Evolutionary conservation across 2,113 vertebrate species (phyloP), one percentile per base, ranked within the genome.

Genomic region (Sapajus apella): DNA sequence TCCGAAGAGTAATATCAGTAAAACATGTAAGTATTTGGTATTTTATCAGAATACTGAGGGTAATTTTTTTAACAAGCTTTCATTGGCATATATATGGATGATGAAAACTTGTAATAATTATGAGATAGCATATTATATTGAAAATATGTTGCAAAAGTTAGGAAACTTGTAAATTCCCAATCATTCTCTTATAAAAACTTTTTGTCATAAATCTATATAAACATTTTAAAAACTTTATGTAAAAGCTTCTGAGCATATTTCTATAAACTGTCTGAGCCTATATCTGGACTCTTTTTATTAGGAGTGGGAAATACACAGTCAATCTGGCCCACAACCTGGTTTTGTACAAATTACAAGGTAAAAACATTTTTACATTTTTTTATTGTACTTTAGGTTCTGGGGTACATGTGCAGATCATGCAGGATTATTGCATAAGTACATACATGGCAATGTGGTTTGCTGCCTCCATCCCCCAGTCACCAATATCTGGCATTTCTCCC

Each of bases 171-270:
- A 84, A 8, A 80, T 96, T 35, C 8, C 3, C 89, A 16, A 73
- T 94, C 27, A 50, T 18, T 93, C 47, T 92, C 35, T 35, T 70
- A 25, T 77, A 96, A 97, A 93, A 91, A 97, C 83, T 16, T 96
- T 72, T 14, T 43, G 27, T 96, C 86, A 50, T 30, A 90, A 66
- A 37, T 92, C 70, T 56, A 90, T 50, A 79, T 1, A 88, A 40
- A 30, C 43, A 91, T 73, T 87, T n/a, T 27, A 5, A 61, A 27
- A 61, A 1, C 58, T 61, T 61, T 27, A 27, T 12, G 11, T 61
- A 12, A 61, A 61, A 27, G 4, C 27, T 61, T 61, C 58, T 27
- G 25, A 61, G 25, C 10, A 61, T 61, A 11, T 30, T 12, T 61
- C 58, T 61, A 61, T 61, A 61, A 61, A 61, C 25, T 27, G 10